Conservation (phyloP, 2,888 invertebrate genomes). For the Eulithis testata region DNA sequence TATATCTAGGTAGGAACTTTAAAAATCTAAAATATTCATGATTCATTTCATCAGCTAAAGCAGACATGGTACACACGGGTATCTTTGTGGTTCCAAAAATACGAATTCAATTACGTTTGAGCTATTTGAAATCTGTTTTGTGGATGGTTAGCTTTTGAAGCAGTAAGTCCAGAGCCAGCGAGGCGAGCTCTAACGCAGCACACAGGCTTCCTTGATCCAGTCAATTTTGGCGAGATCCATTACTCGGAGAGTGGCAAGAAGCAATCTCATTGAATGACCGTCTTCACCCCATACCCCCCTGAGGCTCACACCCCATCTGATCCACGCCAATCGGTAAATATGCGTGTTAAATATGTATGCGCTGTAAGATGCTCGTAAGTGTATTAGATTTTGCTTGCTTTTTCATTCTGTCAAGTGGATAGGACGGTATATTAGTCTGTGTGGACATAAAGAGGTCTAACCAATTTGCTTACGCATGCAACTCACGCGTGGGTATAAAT, state of each 20-base stretch:
- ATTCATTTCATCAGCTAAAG: constrained; percentile 14
- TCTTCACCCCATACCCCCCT: constrained; percentile 63
- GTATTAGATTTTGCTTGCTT: constrained; percentile 83
- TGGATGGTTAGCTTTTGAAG: constrained; percentile 37
- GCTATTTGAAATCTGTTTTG: constrained; percentile 34
- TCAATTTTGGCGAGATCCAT: constrained; percentile 84
- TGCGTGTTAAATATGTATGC: constrained; percentile 85
- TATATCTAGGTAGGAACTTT: background rate
- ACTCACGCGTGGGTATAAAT: constrained; percentile 61
- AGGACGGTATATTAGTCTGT: constrained; percentile 58
- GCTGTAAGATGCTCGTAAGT: constrained; percentile 81
- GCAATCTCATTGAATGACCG: constrained; percentile 86
- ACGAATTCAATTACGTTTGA: constrained; percentile 36
- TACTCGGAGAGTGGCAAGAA: constrained; percentile 83
- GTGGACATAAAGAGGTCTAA: constrained; percentile 58
- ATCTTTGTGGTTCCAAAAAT: constrained; percentile 28
- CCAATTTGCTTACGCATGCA: constrained; percentile 65
- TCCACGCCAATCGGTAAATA: constrained; percentile 84
- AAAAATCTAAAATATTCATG: constrained; percentile 23
- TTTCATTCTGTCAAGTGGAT: constrained; percentile 79
- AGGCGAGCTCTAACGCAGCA: constrained; percentile 68
- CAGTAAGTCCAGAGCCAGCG: constrained; percentile 41
- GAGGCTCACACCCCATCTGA: constrained; percentile 63
- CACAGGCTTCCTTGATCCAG: constrained; percentile 78
- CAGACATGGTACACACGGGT: constrained; percentile 10